Conservation (phyloP, 2,797 vertebrate species). For the Schizothorax lantsangensis region DNA sequence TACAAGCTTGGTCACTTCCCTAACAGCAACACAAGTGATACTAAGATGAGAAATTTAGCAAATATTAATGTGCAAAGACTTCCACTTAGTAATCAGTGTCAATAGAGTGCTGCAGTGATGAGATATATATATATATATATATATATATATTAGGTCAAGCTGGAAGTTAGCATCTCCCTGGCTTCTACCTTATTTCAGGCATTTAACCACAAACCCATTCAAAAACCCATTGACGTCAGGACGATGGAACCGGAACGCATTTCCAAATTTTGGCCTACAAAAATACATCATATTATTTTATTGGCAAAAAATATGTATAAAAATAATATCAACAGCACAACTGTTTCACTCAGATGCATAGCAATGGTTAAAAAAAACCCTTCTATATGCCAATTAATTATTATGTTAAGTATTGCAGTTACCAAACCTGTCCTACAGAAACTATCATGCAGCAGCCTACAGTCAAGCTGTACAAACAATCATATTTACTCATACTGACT, state of each 20-base stretch:
- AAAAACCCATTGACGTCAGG: neutral
- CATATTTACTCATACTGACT: conserved; percentile 51
- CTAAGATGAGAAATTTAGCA: neutral
- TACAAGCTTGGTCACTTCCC: neutral
- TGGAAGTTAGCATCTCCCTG: neutral
- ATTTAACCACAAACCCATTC: neutral
- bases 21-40: neutral
- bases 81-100: neutral
- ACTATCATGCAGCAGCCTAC: conserved; percentile 57
- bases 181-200: neutral
- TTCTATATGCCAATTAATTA: neutral
- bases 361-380: neutral
- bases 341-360: neutral
- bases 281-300: neutral
- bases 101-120: neutral
- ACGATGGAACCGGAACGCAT: neutral
- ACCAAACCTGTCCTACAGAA: conserved; percentile 72
- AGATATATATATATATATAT: neutral
- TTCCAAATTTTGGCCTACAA: neutral
- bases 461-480: conserved; percentile 61
- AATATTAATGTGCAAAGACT: neutral
- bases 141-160: neutral
- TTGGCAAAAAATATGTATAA: neutral
- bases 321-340: neutral
- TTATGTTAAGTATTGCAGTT: conserved; percentile 56